These are phyloP conservation scores for Astyanax mexicanus DNA, from an alignment of 2,797 vertebrate genomes.

Conservation along the genomic window DNA sequence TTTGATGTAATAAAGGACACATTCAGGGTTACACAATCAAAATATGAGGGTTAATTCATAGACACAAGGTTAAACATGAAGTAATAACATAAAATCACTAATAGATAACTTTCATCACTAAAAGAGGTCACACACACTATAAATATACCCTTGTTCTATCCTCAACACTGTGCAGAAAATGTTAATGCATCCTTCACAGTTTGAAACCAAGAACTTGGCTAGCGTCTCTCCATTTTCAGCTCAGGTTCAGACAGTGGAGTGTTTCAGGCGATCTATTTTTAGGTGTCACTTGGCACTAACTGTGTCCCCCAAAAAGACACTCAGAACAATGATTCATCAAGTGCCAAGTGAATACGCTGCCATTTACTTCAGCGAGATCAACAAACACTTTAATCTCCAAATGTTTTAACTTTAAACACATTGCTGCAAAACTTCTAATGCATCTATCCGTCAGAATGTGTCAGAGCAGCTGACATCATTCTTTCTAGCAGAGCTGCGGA, in stretches of 20 bases:
- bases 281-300: constrained; percentile 50
- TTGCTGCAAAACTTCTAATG: constrained; percentile 3
- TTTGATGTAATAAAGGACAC: neutral
- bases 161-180: constrained; percentile 55
- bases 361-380: constrained; percentile 41
- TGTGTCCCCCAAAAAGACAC: constrained; percentile 46
- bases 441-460: constrained; percentile 7
- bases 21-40: neutral
- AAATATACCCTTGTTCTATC: constrained; percentile 60
- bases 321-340: constrained; percentile 54
- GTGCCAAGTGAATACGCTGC: constrained; percentile 45
- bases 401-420: constrained; percentile 40
- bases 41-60: neutral
- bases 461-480: neutral
- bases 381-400: constrained; percentile 15
- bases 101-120: constrained; percentile 17
- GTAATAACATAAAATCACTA: neutral
- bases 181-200: constrained; percentile 51
- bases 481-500: neutral
- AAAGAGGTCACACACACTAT: constrained; percentile 50
- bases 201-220: constrained; percentile 48
- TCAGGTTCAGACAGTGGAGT: constrained; percentile 56
- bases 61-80: neutral
- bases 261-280: constrained; percentile 63
- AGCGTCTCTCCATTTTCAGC: constrained; percentile 39